These are phyloP conservation scores for Enteromius unitaeniatus DNA, from an alignment of 2,797 vertebrate genomes.

Conservation along the genomic window DNA sequence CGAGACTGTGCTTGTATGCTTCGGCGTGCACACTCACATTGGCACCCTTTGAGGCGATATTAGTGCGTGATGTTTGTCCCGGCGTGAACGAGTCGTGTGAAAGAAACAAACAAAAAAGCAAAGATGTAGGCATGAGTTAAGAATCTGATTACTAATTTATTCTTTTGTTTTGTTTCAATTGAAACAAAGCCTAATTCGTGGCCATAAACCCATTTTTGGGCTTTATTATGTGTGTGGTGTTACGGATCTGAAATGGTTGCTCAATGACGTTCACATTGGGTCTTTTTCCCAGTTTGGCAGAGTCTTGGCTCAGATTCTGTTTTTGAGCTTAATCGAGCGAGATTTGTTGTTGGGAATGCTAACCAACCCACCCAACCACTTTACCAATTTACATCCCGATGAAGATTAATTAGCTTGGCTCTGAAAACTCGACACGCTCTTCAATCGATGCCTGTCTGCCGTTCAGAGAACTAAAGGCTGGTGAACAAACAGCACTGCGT, in stretches of 20 bases:
- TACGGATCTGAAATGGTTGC: not conserved
- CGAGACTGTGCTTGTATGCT: too few relatives aligned
- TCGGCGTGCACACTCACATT: too few relatives aligned
- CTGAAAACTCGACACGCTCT: constrained; percentile 28
- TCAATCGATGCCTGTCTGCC: constrained; percentile 7
- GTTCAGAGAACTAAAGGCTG: constrained; percentile 6
- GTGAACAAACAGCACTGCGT: constrained; percentile 17
- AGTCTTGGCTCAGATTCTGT: not conserved
- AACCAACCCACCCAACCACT: not conserved
- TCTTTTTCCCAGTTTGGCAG: not conserved
- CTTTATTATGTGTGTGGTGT: not conserved
- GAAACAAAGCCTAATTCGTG: not conserved
- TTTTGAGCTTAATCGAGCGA: not conserved
- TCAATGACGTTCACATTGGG: not conserved
- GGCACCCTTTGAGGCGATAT: too few relatives aligned
- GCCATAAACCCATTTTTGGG: not conserved
- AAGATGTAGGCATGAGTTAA: not conserved
- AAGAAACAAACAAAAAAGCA: not conserved
- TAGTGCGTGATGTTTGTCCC: too few relatives aligned
- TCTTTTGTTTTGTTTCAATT: too few relatives aligned
- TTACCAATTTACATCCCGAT: not conserved
- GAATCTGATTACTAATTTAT: too few relatives aligned
- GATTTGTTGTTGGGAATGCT: not conserved
- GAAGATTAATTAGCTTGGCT: constrained; percentile 27
- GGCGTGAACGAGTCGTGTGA: too few relatives aligned